Conservation (phyloP, 37 sponge, comb jelly and placozoan species). For the Amphimedon queenslandica region DNA sequence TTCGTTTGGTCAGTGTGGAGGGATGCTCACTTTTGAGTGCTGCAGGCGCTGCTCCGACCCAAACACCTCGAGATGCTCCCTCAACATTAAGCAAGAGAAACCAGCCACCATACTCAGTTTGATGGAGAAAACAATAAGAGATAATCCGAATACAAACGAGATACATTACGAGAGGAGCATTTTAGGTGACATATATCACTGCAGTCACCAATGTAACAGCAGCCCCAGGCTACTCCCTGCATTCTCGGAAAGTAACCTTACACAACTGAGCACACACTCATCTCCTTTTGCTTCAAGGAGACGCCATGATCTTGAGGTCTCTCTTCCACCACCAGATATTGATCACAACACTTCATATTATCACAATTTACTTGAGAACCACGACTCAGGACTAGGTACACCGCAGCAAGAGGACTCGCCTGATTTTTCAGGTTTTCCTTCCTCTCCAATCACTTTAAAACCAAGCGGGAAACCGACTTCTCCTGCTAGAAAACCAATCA, state of each 20-base stretch:
- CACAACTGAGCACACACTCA: neutral
- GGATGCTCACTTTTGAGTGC: constrained; percentile 61
- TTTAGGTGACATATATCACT: constrained; percentile 74
- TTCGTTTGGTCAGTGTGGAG: constrained; percentile 72
- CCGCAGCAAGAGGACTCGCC: constrained; percentile 10
- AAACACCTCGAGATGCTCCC: constrained; percentile 20
- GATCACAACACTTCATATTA: neutral
- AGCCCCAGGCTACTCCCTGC: constrained; percentile 29
- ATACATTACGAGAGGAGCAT: constrained; percentile 66
- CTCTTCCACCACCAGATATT: constrained; percentile 12
- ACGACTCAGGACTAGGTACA: constrained; percentile 54
- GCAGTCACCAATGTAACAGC: constrained; percentile 49
- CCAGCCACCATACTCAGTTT: constrained; percentile 42
- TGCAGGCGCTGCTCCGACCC: constrained; percentile 46
- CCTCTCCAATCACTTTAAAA: neutral
- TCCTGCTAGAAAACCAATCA: neutral
- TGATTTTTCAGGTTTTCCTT: neutral
- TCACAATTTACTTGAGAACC: constrained; percentile 21
- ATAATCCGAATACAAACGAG: constrained; percentile 42
- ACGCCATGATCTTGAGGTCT: neutral
- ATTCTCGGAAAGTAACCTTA: constrained; percentile 43
- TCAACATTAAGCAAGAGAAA: constrained; percentile 49
- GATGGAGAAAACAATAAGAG: constrained; percentile 61
- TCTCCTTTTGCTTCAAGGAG: neutral
- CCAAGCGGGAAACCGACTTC: neutral